These are phyloP conservation scores for Acanthoscelides obtectus DNA, from an alignment of 2,888 invertebrate genomes.

Conservation along the genomic window DNA sequence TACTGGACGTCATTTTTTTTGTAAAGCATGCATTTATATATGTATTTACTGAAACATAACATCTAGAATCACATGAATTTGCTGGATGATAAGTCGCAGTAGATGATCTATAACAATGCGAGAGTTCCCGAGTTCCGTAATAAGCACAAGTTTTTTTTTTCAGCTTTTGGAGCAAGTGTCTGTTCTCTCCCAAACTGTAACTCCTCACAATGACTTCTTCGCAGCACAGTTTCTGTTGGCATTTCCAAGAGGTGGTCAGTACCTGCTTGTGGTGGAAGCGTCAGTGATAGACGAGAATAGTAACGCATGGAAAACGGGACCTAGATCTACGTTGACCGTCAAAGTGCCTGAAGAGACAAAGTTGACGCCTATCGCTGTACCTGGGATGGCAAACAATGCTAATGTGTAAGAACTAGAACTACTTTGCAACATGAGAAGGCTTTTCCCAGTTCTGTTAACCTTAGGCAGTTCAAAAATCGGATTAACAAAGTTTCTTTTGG, in stretches of 20 bases:
- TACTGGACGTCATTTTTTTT: too few species aligned
- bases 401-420: conserved; percentile 43
- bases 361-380: conserved; percentile 41
- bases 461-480: too few species aligned
- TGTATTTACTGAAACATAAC: too few species aligned
- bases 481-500: too few species aligned
- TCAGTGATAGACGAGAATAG: conserved; percentile 80
- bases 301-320: conserved; percentile 87
- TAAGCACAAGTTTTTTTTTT: too few species aligned
- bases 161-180: conserved; percentile 45
- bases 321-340: conserved; percentile 69
- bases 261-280: conserved; percentile 77
- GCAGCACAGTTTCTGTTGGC: conserved; percentile 85
- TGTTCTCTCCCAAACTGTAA: conserved; percentile 71
- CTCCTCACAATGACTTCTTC: conserved; percentile 91
- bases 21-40: too few species aligned
- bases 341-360: conserved; percentile 66
- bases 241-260: conserved; percentile 63
- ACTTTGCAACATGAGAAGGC: not conserved
- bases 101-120: too few species aligned
- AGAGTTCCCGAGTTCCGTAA: too few species aligned
- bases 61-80: too few species aligned
- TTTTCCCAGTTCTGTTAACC: too few species aligned
- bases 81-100: too few species aligned
- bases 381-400: conserved; percentile 43